Base-by-base conservation (phyloP, 2,888 invertebrate genomes). In the Microctonus aethiopoides region DNA sequence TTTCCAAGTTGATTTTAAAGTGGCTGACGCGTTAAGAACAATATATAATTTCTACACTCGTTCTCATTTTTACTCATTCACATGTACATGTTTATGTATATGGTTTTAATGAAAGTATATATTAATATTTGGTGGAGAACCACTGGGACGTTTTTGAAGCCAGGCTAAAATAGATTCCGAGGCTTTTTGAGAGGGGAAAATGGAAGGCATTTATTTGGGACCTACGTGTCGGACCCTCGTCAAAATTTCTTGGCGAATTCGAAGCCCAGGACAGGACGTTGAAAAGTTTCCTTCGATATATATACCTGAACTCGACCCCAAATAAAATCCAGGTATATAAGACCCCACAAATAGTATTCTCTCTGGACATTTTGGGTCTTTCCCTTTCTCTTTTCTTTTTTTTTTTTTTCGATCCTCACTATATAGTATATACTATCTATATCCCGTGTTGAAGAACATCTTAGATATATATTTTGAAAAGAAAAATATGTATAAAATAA, bases 211-310 rank as follows among this genome's bases (percentile, higher is more conserved):
- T 54, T 57, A n/a, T n/a, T n/a, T n/a, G 52, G 67, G 72, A 66
- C 67, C 73, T 64, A 63, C 70, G 74, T 75, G 80, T 82, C 81
- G 71, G 78, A 82, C 82, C 82, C 81, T 81, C 79, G 79, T 82
- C 82, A 82, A 78, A 73, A 69, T 67, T 67, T 69, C 64, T 52
- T 70, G 54, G 54, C 61, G 66, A 60, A 54, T 61, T 13, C 52
- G 64, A 34, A 41, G 60, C 74, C 59, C 62, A 61, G 51, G 54
- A 61, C 56, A n/a, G n/a, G n/a, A n/a, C n/a, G 39, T 56, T 66
- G 57, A 41, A 57, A 56, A 16, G 56, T 72, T 77, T 75, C 75
- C 46, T 46, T 16, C 46, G 24, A 54, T 54, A 54, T 24, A 24
- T 65, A 75, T 80, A 81, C 81, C 81, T 80, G 80, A 51, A 34